phyloP scores from a whole-genome alignment of 2,113 vertebrate species.

The Excalfactoria chinensis region DNA sequence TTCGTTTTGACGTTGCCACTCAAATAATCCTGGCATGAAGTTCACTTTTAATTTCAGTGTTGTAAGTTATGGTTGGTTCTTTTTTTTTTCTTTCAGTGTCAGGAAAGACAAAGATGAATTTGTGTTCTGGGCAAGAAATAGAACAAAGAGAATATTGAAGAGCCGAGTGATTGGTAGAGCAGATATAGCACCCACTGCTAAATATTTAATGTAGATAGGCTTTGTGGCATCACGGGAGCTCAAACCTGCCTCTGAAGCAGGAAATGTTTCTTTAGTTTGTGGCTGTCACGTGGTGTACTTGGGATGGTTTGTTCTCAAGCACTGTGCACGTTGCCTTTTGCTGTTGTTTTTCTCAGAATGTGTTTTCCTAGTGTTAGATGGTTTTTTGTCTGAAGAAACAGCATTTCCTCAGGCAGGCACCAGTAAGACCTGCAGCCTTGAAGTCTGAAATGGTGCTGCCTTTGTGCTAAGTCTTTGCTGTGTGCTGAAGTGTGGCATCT shows the following conservation, averaged over 20 bases:
- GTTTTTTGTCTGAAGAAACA: not conserved
- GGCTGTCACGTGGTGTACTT: not conserved
- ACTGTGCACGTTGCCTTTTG: not conserved
- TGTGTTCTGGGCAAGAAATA: slow-evolving; percentile 46
- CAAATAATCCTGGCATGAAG: slow-evolving; percentile 33
- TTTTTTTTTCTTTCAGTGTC: slow-evolving; percentile 30
- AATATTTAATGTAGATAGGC: slow-evolving; percentile 44
- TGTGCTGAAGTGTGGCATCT: not conserved
- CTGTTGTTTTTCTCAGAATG: not conserved
- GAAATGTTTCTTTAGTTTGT: not conserved
- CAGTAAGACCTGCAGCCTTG: not conserved
- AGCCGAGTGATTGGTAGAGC: not conserved
- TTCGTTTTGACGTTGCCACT: not conserved
- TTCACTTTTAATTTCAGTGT: not conserved
- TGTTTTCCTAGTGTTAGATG: not conserved
- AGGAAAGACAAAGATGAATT: slow-evolving; percentile 48
- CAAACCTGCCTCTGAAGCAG: not conserved
- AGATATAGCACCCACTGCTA: slow-evolving; percentile 23
- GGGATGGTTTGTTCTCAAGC: not conserved
- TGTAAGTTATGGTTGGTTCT: slow-evolving; percentile 37
- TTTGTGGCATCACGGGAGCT: not conserved
- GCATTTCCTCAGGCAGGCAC: not conserved
- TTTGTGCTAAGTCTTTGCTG: not conserved
- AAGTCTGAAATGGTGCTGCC: not conserved
- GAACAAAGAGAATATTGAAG: slow-evolving; percentile 2